Percentiles rank a stretch among this genome's conserved stretches.
Evolutionary conservation across 2,113 vertebrate species (phyloP).

Genomic region (Scomber colias): DNA sequence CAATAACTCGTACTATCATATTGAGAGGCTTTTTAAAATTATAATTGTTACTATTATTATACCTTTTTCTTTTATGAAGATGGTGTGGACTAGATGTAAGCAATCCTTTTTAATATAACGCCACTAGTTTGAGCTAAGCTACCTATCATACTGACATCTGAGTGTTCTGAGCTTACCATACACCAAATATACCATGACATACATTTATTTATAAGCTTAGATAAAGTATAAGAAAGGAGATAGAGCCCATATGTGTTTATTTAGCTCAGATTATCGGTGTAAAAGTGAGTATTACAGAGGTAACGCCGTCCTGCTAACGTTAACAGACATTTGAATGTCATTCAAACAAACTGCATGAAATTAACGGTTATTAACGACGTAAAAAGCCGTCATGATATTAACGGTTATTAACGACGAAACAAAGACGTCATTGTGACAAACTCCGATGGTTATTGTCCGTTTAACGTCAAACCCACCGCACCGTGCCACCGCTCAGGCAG

Average conservation of each 20-base stretch:
- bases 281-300: background rate
- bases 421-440: no score
- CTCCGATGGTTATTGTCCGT: no score
- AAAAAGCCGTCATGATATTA: background rate
- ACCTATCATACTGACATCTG: background rate
- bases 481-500: background rate
- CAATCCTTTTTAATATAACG: no score
- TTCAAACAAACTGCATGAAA: slow-evolving; percentile 12
- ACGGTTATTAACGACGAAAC: background rate
- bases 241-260: no score
- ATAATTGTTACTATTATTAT: no score
- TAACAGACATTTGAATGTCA: slow-evolving; percentile 55
- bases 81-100: no score
- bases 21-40: no score
- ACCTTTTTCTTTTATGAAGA: no score
- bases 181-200: background rate
- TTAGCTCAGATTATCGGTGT: background rate
- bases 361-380: background rate
- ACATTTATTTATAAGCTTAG: background rate
- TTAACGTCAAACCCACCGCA: background rate
- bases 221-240: background rate
- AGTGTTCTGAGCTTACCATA: background rate
- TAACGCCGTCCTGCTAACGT: slow-evolving; percentile 27
- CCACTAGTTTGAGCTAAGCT: no score
- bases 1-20: no score